Evolutionary conservation across 2,113 vertebrate species (phyloP), one percentile per base, ranked within the genome.

Genomic region (Gadus chalcogrammus): DNA sequence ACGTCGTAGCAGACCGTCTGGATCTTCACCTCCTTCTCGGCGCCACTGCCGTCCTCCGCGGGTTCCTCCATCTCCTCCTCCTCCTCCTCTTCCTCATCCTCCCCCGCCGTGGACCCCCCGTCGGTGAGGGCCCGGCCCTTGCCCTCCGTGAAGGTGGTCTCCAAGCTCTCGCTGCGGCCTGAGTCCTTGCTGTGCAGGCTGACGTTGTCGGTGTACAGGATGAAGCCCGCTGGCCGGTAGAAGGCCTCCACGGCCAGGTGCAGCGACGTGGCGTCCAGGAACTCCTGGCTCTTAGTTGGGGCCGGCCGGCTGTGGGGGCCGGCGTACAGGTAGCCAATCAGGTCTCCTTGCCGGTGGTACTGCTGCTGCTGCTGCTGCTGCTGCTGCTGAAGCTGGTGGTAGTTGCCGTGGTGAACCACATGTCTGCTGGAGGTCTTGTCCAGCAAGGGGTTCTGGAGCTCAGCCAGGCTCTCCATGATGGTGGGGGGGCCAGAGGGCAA

Each of bases 1-100:
- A 96, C 94, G 0, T 95, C 94, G 0, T 94, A 95, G 64, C 94
- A 96, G 77, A 97, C 95, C 0, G 95, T 97, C 72, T 94, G 94
- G 84, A 97, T 95, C 79, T 92, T 88, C 48, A 86, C 88, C 35
- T 95, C 93, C 0, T 93, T 93, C 73, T 93, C 92, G 15, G 82
- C 89, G 3, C 85, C 82, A 1, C 67, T 70, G 52, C 67, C 70
- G 52, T 82, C 75, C 7, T 72, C 69, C 48, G 8, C 1, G 9
- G 42, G 42, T 48, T 48, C 42, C 42, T 92, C 87, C 42, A 85
- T 88, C 35, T 95, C 93, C 0, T 92, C 87, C 42, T 85, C 93
- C 73, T 93, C 92, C 15, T 82, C 89, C 4, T 85, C 82, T 1
- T 67, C 71, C 42, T 82, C 75, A 5, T 72, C 69, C 0, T 70